These are phyloP conservation scores for Grapholita molesta DNA, from an alignment of 1,140 invertebrate species.

Conservation along the genomic window DNA sequence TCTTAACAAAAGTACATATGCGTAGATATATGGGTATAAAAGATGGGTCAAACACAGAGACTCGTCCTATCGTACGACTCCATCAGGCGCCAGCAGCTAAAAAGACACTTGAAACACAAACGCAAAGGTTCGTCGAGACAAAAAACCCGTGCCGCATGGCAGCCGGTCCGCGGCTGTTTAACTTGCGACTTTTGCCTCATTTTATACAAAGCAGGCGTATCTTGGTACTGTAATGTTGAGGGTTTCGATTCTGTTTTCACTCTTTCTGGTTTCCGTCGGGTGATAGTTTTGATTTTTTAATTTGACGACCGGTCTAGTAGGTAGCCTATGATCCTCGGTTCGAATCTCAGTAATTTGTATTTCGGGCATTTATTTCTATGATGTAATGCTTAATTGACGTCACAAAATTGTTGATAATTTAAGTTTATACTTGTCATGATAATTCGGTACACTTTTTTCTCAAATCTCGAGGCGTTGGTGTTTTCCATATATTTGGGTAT, in stretches of 20 bases:
- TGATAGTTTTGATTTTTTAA: neutral
- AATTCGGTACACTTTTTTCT: too few relatives aligned
- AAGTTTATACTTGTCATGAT: too few relatives aligned
- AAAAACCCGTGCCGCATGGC: constrained; percentile 42
- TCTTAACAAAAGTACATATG: neutral
- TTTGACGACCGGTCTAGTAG: too few relatives aligned
- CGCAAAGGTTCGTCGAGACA: constrained; percentile 27
- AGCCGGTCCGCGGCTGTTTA: constrained; percentile 35
- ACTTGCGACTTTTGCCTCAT: constrained; percentile 23
- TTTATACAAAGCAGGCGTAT: neutral
- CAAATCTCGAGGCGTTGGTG: too few relatives aligned
- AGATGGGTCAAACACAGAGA: constrained; percentile 29
- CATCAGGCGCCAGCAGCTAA: constrained; percentile 35
- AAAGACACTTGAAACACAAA: constrained; percentile 33
- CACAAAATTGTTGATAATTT: too few relatives aligned
- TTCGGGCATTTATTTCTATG: too few relatives aligned
- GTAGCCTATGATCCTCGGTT: too few relatives aligned
- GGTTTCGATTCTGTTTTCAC: neutral
- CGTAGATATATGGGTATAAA: neutral
- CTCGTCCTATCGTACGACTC: constrained; percentile 49
- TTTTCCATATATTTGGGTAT: too few relatives aligned
- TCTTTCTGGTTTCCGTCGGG: neutral
- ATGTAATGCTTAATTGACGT: too few relatives aligned
- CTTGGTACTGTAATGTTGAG: neutral
- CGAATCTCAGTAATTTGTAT: too few relatives aligned